Percentiles rank a stretch among this genome's conserved stretches.
phyloP scores from a whole-genome alignment of 2,888 invertebrate species.

The Noctua fimbriata region DNA sequence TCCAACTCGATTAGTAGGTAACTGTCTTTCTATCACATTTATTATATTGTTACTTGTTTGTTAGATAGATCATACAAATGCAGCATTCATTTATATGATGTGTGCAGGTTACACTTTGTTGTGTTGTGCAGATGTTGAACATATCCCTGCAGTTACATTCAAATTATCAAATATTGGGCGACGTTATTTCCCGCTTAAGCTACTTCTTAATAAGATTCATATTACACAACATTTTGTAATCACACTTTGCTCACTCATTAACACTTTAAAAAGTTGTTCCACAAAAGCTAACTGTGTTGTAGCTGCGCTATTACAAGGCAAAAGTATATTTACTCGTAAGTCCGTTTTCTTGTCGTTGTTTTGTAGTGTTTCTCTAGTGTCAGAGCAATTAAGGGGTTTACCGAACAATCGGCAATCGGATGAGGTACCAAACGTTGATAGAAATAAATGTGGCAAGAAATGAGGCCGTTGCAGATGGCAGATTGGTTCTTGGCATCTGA shows the following conservation, averaged over 20 bases:
- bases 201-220: not conserved
- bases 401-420: slow-evolving; percentile 37
- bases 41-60: not conserved
- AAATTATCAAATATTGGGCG: not conserved
- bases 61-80: not conserved
- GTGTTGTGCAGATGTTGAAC: not conserved
- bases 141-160: not conserved
- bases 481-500: not conserved
- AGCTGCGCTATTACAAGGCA: not conserved
- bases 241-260: not conserved
- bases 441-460: slow-evolving; percentile 9
- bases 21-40: not conserved
- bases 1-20: no score
- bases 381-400: slow-evolving; percentile 43
- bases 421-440: not conserved
- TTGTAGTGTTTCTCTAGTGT: slow-evolving; percentile 29
- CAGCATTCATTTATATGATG: not conserved
- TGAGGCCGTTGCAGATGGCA: not conserved
- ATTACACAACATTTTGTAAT: not conserved
- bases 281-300: not conserved
- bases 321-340: slow-evolving; percentile 16
- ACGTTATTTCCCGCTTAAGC: not conserved
- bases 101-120: not conserved
- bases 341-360: slow-evolving; percentile 15
- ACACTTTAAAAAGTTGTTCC: not conserved